A percentile compares a stretch with the other conserved stretches of the same genome.
Evolutionary conservation across 2,113 vertebrate species (phyloP).

Genomic region (Prinia subflava): DNA sequence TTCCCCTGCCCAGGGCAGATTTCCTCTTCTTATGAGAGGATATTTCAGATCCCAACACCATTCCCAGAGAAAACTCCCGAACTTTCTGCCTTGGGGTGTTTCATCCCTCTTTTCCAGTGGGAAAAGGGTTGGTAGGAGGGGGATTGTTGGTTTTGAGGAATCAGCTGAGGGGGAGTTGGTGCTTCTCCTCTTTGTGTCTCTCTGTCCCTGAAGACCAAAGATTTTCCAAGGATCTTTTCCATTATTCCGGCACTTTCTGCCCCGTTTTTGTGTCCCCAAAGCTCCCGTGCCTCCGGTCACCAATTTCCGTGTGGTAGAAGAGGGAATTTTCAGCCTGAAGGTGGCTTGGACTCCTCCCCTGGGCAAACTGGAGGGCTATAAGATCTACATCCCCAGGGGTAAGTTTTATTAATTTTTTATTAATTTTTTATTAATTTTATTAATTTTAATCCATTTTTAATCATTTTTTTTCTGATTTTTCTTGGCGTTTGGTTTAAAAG

Average conservation of each 20-base stretch:
- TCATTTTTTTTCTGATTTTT: background rate
- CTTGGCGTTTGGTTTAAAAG: background rate
- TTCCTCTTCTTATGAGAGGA: background rate
- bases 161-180: background rate
- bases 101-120: background rate
- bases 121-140: background rate
- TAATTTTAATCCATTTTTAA: rapidly evolving
- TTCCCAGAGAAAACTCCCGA: background rate
- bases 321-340: constrained; percentile 82
- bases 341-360: constrained; percentile 82
- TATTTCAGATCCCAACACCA: background rate
- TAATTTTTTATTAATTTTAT: background rate
- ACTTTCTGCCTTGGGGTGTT: background rate
- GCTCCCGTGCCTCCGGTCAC: constrained; percentile 80
- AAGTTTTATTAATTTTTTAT: background rate
- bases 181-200: background rate
- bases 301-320: constrained; percentile 87
- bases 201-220: background rate
- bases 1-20: background rate
- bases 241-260: background rate
- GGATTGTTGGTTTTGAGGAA: background rate
- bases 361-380: constrained; percentile 79
- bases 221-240: background rate
- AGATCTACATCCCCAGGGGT: constrained; percentile 86
- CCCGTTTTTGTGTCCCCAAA: background rate